Evolutionary conservation across 2,888 invertebrate species (phyloP), one percentile per base, ranked within the genome.

Genomic region (Cataglyphis rosenhaueri): DNA sequence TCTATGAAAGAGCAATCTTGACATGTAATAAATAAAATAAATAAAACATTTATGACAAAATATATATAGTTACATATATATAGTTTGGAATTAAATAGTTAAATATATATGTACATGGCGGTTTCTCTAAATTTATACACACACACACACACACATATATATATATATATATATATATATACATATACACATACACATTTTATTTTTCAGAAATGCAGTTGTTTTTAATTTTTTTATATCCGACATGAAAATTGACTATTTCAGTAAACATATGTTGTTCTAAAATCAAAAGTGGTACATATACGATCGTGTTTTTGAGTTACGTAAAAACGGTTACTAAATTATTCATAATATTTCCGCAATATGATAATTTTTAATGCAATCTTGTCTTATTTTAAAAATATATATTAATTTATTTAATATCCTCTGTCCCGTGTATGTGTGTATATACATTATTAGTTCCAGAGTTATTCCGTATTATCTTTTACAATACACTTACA

Each of bases 211-310:
- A 48, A 18, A 18, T 10, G n/a, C 3, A 32, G 18, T 73, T 71
- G 3, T 71, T 25, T 48, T 48, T 48, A 18, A 48, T 48, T 44
- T 15, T 71, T 71, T 59, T 71, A 59, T 59, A 73, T 59, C 29
- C 0, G 6, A 48, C 18, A 57, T 29, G 18, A 73, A n/a, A 29
- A 3, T 15, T 12, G 12, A 0, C 6, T 12, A 12, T 8, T 59
- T 29, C 12, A 10, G 12, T 4, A 12, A 55, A 70, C 3, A 35
- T 4, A n/a, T 18, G 18, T 44, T 15, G 15, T 8, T 62, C n/a
- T 44, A 3, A 21, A 44, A 21, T 41, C 8, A 32, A 3, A 44
- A 74, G 18, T 48, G 18, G 0, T 18, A 48, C 5, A 48, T 5
- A 18, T 18, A 48, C 18, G 18, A 48, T 48, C 18, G 6, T 18